Evolutionary conservation across 2,888 invertebrate genomes (phyloP).

Genomic region (Rotaria sp.): DNA sequence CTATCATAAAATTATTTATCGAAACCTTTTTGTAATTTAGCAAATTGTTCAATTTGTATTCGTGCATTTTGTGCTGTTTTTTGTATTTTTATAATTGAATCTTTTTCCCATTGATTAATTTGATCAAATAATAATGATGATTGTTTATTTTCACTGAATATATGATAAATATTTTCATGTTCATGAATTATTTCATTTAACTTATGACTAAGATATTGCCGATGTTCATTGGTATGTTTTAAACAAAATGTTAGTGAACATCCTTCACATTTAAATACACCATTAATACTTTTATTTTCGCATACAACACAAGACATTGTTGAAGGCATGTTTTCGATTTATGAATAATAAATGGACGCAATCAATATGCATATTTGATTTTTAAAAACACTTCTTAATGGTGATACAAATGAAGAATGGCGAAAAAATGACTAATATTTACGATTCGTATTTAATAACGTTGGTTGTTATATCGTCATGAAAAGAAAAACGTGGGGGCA

Average conservation of each 20-base stretch:
- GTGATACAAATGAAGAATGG: too few relatives aligned
- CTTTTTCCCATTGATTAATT: not conserved
- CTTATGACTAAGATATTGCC: not conserved
- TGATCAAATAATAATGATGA: not conserved
- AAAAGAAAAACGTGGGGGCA: not conserved
- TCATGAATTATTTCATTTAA: not conserved
- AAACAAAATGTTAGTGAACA: not conserved
- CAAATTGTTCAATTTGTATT: not conserved
- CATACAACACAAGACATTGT: not conserved
- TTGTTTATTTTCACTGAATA: not conserved
- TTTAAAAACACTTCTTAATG: too few relatives aligned
- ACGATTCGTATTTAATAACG: too few relatives aligned
- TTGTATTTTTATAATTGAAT: not conserved
- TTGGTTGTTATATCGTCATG: too few relatives aligned
- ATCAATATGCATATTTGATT: not conserved
- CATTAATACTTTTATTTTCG: not conserved
- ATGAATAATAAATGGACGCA: not conserved
- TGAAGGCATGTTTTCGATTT: not conserved
- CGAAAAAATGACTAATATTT: too few relatives aligned
- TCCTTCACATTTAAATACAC: not conserved
- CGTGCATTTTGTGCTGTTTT: not conserved
- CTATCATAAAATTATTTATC: too few relatives aligned
- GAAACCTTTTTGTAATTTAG: not conserved
- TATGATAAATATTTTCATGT: not conserved
- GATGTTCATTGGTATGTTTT: not conserved